A percentile compares a stretch with the other conserved stretches of the same genome.
phyloP scores from a whole-genome alignment of 2,113 vertebrate species.

The Phrynocephalus versicolor region DNA sequence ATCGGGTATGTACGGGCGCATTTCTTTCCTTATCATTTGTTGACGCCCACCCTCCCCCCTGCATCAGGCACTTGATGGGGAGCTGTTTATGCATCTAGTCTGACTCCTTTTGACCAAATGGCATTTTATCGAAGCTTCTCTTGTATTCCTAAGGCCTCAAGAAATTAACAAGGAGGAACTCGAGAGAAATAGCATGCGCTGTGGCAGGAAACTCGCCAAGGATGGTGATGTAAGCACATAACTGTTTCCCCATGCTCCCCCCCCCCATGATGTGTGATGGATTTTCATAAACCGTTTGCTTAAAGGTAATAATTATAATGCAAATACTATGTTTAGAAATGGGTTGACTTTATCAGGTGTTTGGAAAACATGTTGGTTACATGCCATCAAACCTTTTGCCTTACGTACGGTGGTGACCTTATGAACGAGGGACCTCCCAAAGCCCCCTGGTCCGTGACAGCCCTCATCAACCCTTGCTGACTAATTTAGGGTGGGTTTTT shows the following conservation, averaged over 20 bases:
- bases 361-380: not conserved
- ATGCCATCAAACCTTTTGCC: too few species aligned
- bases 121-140: conserved; percentile 18
- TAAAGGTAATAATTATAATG: not conserved
- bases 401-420: too few species aligned
- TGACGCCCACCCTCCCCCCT: not conserved
- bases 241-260: not conserved
- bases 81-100: not conserved
- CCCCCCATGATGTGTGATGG: not conserved
- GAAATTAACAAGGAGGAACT: conserved; percentile 94
- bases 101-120: fast-evolving
- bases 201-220: conserved; percentile 93
- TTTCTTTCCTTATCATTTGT: conserved; percentile 29
- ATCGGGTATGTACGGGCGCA: conserved; percentile 83
- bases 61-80: not conserved
- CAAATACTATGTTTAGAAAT: not conserved
- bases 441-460: too few species aligned
- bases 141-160: conserved; percentile 82
- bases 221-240: conserved; percentile 92
- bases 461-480: too few species aligned
- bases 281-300: conserved; percentile 10
- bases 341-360: not conserved
- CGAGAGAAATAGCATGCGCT: conserved; percentile 93
- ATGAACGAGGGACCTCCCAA: too few species aligned
- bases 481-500: too few species aligned